Conservation (phyloP, 2,888 invertebrate genomes). For the Drosophila maculinotata region DNA sequence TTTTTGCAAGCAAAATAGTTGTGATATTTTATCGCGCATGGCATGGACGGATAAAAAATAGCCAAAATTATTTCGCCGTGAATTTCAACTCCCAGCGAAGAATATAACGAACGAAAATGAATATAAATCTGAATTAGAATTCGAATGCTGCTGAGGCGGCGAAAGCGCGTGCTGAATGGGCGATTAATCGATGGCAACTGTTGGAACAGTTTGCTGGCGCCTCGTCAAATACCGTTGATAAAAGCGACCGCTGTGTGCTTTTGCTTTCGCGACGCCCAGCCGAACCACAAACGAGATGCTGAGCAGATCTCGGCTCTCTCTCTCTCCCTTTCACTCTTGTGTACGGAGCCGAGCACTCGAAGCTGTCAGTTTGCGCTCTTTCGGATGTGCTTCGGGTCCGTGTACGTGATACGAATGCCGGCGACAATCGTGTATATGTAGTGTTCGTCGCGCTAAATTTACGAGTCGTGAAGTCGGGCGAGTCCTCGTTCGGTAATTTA, state of each 20-base stretch:
- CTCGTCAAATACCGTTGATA: conserved; percentile 51
- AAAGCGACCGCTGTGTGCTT: conserved; percentile 20
- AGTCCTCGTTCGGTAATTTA: conserved; percentile 29
- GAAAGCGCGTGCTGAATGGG: conserved; percentile 57
- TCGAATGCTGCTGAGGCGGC: conserved; percentile 11
- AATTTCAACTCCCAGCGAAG: conserved; percentile 76
- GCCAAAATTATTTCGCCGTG: conserved; percentile 83
- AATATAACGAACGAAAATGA: conserved; percentile 33
- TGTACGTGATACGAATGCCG: conserved; percentile 36
- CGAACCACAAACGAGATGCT: conserved; percentile 21
- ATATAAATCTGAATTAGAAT: conserved; percentile 9
- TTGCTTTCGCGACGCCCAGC: no score
- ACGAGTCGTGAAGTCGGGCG: conserved; percentile 13
- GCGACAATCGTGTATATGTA: not conserved
- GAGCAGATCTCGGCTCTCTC: conserved; percentile 19
- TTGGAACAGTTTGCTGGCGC: conserved; percentile 59
- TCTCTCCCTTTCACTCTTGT: not conserved
- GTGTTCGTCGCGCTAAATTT: conserved; percentile 10
- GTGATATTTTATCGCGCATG: conserved; percentile 86
- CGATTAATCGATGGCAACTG: conserved; percentile 80
- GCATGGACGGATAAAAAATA: conserved; percentile 85
- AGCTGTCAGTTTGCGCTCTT: not conserved
- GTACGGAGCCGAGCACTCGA: no score
- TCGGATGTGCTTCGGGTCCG: conserved; percentile 16
- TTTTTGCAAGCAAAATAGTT: conserved; percentile 85